Evolutionary conservation across 2,888 invertebrate genomes (phyloP).

Genomic region (Tricholauxania praeusta): DNA sequence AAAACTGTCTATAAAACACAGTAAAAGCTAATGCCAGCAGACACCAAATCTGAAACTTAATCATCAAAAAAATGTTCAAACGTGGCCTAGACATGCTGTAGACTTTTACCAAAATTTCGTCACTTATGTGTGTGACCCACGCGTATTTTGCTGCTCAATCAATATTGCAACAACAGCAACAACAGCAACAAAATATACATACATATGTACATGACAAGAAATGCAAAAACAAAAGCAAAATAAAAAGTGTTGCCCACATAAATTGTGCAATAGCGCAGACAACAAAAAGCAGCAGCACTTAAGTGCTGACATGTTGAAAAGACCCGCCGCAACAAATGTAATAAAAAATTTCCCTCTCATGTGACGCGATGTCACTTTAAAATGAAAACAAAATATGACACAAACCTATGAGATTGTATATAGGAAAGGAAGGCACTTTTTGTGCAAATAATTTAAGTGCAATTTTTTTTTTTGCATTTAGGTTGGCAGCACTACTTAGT

Average conservation of each 20-base stretch:
- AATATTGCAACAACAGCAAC: not conserved
- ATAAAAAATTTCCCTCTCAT: not conserved
- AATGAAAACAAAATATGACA: not conserved
- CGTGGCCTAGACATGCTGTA: too few relatives aligned
- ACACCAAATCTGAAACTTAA: too few relatives aligned
- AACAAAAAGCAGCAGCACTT: conserved; percentile 6
- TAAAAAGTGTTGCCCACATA: conserved; percentile 1
- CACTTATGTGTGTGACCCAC: not conserved
- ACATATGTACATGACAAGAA: not conserved
- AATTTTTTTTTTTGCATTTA: too few relatives aligned
- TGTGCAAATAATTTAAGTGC: too few relatives aligned
- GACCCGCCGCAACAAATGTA: not conserved
- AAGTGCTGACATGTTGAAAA: conserved; percentile 15
- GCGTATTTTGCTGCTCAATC: not conserved
- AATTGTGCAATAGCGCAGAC: not conserved
- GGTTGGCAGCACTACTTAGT: too few relatives aligned
- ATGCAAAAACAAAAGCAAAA: not conserved
- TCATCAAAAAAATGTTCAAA: too few relatives aligned
- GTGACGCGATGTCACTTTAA: conserved; percentile 19
- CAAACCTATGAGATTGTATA: too few relatives aligned
- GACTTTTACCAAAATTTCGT: too few relatives aligned
- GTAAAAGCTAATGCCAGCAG: too few relatives aligned
- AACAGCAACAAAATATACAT: not conserved
- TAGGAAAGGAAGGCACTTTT: too few relatives aligned
- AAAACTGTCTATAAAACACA: too few relatives aligned